Evolutionary conservation across 2,113 vertebrate species (phyloP).

Genomic region (Tetraodon nigroviridis): DNA sequence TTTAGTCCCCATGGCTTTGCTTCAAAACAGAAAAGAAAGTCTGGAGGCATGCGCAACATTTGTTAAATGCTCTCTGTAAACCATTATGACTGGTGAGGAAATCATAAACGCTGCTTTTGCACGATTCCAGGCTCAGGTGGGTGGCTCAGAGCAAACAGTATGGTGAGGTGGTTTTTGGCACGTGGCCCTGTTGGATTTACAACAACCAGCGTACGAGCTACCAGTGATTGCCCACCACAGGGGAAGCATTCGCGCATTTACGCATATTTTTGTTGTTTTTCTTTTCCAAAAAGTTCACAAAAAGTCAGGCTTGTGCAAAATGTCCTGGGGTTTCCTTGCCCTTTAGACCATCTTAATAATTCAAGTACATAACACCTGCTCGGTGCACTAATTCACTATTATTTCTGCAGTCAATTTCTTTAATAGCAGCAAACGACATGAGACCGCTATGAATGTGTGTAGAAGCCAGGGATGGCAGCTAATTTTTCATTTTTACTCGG

Average conservation of each 20-base stretch:
- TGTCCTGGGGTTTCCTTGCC: neutral
- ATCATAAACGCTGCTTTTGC: slow-evolving; percentile 55
- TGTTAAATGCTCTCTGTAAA: slow-evolving; percentile 57
- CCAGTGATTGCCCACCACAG: slow-evolving; percentile 46
- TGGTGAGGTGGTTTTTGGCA: slow-evolving; percentile 53
- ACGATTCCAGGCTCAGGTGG: slow-evolving; percentile 51
- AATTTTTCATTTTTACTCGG: slow-evolving; percentile 30
- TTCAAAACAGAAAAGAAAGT: slow-evolving; percentile 59
- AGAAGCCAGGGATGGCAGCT: slow-evolving; percentile 31
- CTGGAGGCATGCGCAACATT: slow-evolving; percentile 49
- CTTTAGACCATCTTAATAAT: no score
- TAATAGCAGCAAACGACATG: slow-evolving; percentile 20
- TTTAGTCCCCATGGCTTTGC: slow-evolving; percentile 39
- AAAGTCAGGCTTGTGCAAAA: neutral
- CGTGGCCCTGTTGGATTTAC: slow-evolving; percentile 15
- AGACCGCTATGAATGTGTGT: slow-evolving; percentile 3
- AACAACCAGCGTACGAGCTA: slow-evolving; percentile 47
- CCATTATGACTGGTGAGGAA: slow-evolving; percentile 55
- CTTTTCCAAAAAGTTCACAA: slow-evolving; percentile 10
- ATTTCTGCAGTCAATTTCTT: slow-evolving; percentile 5
- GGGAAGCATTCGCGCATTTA: slow-evolving; percentile 45
- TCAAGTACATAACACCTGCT: no score
- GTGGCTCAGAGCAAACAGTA: slow-evolving; percentile 12
- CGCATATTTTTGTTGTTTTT: slow-evolving; percentile 27
- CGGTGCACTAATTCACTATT: slow-evolving; percentile 1